Base-by-base conservation (phyloP, 1,140 invertebrate species). In the Camponotus vicinus region DNA sequence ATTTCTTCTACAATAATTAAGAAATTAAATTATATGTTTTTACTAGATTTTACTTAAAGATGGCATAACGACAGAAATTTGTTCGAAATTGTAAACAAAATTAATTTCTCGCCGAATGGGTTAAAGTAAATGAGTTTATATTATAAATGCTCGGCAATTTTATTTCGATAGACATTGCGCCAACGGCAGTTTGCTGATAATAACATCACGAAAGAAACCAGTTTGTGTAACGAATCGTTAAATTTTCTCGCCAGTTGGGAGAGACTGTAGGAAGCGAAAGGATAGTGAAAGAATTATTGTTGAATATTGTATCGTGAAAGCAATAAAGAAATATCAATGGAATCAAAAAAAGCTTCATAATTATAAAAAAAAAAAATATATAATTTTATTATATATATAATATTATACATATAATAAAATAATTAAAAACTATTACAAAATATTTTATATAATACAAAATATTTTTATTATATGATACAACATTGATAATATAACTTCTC, bases 151-250 rank as follows among this genome's bases (percentile, higher is more conserved):
- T 34, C 67, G 45, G 79, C 69, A 42, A 83, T 83, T 83, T 83
- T 73, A 83, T 83, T 83, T 83, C 69, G 69, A 83, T 83, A 40
- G 69, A 75, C 79, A 61, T 83, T 61, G 32, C 55, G 69, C 40
- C 69, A 18, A 7, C 57, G 40, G 69, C 55, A 83, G 52, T 83
- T 83, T 27, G 55, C 69, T 73, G 79, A 83, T 83, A 83, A 83
- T 75, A 75, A 75, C 55, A 83, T 83, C 69, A 83, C 6, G 69
- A 73, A 83, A 75, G 79, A 83, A 83, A 83, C 55, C 55, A 61
- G 61, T 75, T 75, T 75, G 79, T 83, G 79, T 83, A 83, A 83
- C 79, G 79, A 83, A 83, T 83, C 79, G 79, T 83, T 83, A 83
- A 83, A 83, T 61, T 75, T 57, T 75, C 42, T 83, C 79, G 69